Conservation (phyloP, 1,140 invertebrate genomes). For the Aplysia californica region DNA sequence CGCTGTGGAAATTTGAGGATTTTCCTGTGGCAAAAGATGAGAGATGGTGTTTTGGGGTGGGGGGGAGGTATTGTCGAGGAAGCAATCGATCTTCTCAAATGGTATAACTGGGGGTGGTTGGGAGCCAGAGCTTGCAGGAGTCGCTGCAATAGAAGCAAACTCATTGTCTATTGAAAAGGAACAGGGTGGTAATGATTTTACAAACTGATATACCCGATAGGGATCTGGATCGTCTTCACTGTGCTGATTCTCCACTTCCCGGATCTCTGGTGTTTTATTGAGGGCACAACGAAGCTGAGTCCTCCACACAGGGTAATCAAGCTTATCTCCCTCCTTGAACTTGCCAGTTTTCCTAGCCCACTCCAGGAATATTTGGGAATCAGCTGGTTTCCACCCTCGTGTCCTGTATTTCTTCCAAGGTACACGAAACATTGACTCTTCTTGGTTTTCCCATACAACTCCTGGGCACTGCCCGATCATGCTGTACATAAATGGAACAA, state of each 20-base stretch:
- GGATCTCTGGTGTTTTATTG: conserved; percentile 19
- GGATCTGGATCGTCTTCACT: conserved; percentile 10
- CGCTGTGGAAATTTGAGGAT: conserved; percentile 5
- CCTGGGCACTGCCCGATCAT: neutral
- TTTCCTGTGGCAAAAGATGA: neutral
- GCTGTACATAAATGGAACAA: no score
- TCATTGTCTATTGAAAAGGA: conserved; percentile 6
- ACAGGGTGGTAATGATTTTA: neutral
- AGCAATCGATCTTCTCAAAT: neutral
- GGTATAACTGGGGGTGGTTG: neutral
- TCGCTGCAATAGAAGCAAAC: neutral
- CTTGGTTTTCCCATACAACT: neutral
- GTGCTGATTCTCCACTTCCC: conserved; percentile 2
- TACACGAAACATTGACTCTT: neutral
- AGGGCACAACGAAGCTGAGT: conserved; percentile 17
- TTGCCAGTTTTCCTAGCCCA: neutral
- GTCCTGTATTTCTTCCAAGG: neutral
- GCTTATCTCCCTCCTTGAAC: neutral
- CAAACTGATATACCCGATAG: conserved; percentile 18
- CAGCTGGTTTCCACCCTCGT: neutral
- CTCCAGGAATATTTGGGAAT: neutral
- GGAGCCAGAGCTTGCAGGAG: no score
- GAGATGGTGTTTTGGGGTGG: neutral
- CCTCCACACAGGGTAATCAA: conserved; percentile 3
- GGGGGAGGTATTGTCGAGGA: neutral